Percentiles rank a stretch among this genome's conserved stretches.
Conservation (phyloP, 2,888 invertebrate species). For the Andrena hattorfiana region DNA sequence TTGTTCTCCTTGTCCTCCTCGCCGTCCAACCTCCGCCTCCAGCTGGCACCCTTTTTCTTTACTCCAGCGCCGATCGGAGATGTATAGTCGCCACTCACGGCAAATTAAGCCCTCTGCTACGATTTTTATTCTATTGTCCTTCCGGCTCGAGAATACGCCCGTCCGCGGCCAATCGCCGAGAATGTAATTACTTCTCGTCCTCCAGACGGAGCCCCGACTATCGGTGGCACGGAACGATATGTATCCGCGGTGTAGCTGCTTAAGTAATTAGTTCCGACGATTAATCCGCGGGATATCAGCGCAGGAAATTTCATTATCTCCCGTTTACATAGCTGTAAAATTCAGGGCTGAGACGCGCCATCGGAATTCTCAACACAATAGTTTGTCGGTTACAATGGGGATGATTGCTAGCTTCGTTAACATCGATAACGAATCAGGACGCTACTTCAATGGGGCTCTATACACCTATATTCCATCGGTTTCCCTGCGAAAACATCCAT, state of each 20-base stretch:
- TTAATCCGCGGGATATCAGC: constrained; percentile 39
- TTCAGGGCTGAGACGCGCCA: constrained; percentile 21
- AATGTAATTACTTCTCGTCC: constrained; percentile 58
- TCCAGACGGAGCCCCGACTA: constrained; percentile 5
- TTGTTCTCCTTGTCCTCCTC: constrained; percentile 23
- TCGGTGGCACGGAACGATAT: constrained; percentile 37
- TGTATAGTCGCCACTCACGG: constrained; percentile 65
- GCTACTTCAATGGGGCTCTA: background rate
- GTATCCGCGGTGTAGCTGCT: constrained; percentile 38
- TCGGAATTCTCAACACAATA: constrained; percentile 43
- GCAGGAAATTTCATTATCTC: constrained; percentile 59
- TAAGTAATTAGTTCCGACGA: constrained; percentile 57
- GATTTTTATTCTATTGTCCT: constrained; percentile 65
- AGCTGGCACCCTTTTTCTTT: constrained; percentile 58
- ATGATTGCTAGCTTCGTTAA: constrained; percentile 15
- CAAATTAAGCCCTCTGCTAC: constrained; percentile 69
- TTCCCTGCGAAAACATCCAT: background rate
- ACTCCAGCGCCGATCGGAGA: constrained; percentile 62
- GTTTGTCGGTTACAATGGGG: constrained; percentile 36
- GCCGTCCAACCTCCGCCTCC: constrained; percentile 18
- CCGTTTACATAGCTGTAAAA: constrained; percentile 5
- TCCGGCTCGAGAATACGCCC: constrained; percentile 57
- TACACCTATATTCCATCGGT: background rate
- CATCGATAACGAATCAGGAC: constrained; percentile 27
- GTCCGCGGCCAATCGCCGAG: constrained; percentile 53